Evolutionary conservation across 2,888 invertebrate genomes (phyloP).

Genomic region (Endomychus coccineus): DNA sequence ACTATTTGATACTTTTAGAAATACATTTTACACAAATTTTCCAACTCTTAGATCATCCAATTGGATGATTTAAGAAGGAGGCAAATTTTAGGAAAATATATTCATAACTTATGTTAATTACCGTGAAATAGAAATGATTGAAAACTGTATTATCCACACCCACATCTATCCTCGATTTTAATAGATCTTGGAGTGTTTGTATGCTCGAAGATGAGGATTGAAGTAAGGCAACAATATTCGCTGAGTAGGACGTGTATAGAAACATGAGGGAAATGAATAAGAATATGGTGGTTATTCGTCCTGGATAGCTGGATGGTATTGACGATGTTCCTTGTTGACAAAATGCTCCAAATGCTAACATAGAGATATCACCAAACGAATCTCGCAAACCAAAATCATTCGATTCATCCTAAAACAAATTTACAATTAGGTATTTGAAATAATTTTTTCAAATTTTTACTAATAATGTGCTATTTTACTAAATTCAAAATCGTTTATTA

Average conservation of each 20-base stretch:
- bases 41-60: no score
- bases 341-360: constrained; percentile 51
- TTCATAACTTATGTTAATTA: no score
- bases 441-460: no score
- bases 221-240: constrained; percentile 66
- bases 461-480: no score
- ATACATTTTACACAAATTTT: no score
- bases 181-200: constrained; percentile 54
- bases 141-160: constrained; percentile 64
- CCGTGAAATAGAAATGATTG: constrained; percentile 61
- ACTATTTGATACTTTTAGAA: no score
- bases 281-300: constrained; percentile 56
- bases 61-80: no score
- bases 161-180: constrained; percentile 57
- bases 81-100: no score
- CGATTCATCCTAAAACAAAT: constrained; percentile 6
- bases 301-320: constrained; percentile 43
- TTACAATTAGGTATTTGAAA: no score
- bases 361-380: constrained; percentile 47
- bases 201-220: constrained; percentile 66
- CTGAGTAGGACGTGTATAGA: constrained; percentile 67
- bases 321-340: constrained; percentile 54
- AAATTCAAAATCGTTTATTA: no score
- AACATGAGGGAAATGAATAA: constrained; percentile 60
- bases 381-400: constrained; percentile 22